Evolutionary conservation across 2,113 vertebrate species (phyloP), one percentile per base, ranked within the genome.

Genomic region (Sinocyclocheilus anophthalmus): DNA sequence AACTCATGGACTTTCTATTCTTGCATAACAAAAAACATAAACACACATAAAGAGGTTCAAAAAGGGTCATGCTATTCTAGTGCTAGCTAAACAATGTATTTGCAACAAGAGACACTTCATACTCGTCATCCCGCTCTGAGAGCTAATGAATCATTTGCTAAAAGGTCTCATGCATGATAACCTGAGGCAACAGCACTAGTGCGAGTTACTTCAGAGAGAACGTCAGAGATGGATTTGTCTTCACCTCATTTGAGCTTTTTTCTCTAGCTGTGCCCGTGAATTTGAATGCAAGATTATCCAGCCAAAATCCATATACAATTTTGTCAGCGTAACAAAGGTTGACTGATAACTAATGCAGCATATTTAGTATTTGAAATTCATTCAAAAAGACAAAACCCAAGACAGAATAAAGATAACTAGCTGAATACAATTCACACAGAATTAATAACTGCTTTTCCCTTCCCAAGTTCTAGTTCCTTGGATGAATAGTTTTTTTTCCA

Each of bases 261-360:
- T 61, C 33, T 78, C 20, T 14, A 80, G 55, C 30, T 42, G 33
- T 80, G 77, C 9, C 77, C 12, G 1, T 61, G 55, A 80, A 80
- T 80, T 80, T 80, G 20, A 80, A 61, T 42, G 1, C n/a, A 80
- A 24, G 22, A 61, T 80, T 80, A n/a, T 59, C 10, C 57, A 37
- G 30, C 76, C 30, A 59, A 57, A 59, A 59, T 59, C 53, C 10
- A 59, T 12, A 13, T 20, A 37, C 16, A 1, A 37, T 33, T 79
- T 79, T 79, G 55, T 8, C 33, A 61, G 20, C n/a, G 45, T 3
- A 48, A 48, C 45, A 48, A 48, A 48, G 45, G 30, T 79, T 0
- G 4, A 33, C 8, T 14, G 39, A 75, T 24, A 24, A 75, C 39
- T 75, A n/a, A 45, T 45, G 20, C 39, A 75, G 70, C 20, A 73